Base-by-base conservation (phyloP, 2,113 vertebrate species). In the Grantiella picta region DNA sequence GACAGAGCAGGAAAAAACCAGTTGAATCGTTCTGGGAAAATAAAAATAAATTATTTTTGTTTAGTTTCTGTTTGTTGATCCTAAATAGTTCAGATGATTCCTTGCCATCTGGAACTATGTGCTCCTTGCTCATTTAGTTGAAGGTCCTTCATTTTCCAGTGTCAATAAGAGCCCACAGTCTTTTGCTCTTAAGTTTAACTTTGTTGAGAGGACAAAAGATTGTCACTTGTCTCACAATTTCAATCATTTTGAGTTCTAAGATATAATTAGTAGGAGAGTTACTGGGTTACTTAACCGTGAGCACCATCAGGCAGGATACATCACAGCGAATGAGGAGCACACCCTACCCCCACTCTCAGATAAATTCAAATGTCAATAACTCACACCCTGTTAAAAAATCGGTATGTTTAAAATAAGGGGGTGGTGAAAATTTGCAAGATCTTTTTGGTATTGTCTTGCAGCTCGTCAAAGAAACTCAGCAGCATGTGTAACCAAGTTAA, bases 291-390 rank as follows among this genome's bases (percentile, higher is more conserved):
- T 42, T 38, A 57, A 49, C 50, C 20, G 21, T 70, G 47, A 45
- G 49, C 33, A 47, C 29, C 21, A 56, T 47, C 33, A 60, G 38
- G 33, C 33, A 42, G 50, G 33, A 36, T 65, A 10, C 31, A 38
- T 25, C 11, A 10, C 50, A 45, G 15, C 57, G 42, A 70, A 33
- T 53, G 45, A 66, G 28, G 15, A 15, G 25, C n/a, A 22, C 27
- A 12, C 24, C 11, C 20, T 36, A 17, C 8, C 44, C 98, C 98
- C 98, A 98, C 98, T 98, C 98, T 98, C 23, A 2, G 12, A 23
- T 22, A 29, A 78, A 84, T 66, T 57, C 21, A 40, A 24, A 31
- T 57, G 8, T 56, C 45, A n/a, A 17, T 73, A 66, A 25, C 42
- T 73, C 50, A 50, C 18, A 33, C 19, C 11, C 7, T 38, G 15